phyloP scores from a whole-genome alignment of 53 echinoderm and acorn worm genomes.

The Patiria pectinifera region DNA sequence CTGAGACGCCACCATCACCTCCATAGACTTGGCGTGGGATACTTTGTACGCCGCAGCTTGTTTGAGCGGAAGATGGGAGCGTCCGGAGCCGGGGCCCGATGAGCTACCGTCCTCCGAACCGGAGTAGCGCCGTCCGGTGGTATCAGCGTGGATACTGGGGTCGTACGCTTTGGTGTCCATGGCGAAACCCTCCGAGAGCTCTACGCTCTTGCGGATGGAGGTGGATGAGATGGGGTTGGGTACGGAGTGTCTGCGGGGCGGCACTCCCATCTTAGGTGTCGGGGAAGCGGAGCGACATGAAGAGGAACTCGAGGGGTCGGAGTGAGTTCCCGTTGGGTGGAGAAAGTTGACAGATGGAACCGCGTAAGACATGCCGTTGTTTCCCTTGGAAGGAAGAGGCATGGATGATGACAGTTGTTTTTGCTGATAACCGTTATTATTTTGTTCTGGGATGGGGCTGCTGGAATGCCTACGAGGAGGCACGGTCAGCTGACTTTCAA shows the following conservation, averaged over 20 bases:
- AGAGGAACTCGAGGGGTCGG: slow-evolving; percentile 1
- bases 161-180: slow-evolving; percentile 45
- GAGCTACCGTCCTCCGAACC: slow-evolving; percentile 2
- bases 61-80: slow-evolving; percentile 38
- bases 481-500: not conserved
- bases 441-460: not conserved
- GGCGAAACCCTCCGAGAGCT: slow-evolving; percentile 37
- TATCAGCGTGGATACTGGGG: slow-evolving; percentile 16
- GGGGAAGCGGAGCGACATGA: slow-evolving; percentile 29
- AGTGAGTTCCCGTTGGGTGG: not conserved
- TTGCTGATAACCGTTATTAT: not conserved
- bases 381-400: slow-evolving; percentile 7
- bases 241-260: slow-evolving; percentile 28
- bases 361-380: slow-evolving; percentile 3
- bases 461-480: slow-evolving; percentile 3
- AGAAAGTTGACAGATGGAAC: slow-evolving; percentile 5
- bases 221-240: slow-evolving; percentile 25
- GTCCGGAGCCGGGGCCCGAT: slow-evolving; percentile 11
- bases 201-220: slow-evolving; percentile 44
- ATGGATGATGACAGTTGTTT: slow-evolving; percentile 17
- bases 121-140: slow-evolving; percentile 30
- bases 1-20: slow-evolving; percentile 77
- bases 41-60: not conserved
- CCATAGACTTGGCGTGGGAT: slow-evolving; percentile 65
- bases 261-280: not conserved